Base-by-base conservation (phyloP, 2,888 invertebrate genomes). In the Autographa pulchrina region DNA sequence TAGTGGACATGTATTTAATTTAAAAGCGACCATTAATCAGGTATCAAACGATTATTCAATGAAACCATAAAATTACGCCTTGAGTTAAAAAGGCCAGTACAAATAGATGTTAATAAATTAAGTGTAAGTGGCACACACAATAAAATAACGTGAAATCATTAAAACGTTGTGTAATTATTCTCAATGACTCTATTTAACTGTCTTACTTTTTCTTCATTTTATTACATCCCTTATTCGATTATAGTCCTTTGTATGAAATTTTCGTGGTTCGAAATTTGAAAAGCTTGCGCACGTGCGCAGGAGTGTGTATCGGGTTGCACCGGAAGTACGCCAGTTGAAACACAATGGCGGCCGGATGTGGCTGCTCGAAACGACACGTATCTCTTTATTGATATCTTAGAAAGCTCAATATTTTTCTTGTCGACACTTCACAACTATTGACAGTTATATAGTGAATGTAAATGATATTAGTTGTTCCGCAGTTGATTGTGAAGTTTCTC, bases 271-370 rank as follows among this genome's bases (percentile, higher is more conserved):
- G 86, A 91, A 90, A 90, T 93, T 93, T 92, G 92, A 93, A 94
- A 95, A 94, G 94, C 92, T 91, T 88, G 92, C 95, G 96, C 96
- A 95, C 96, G 96, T 96, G 96, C 95, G 96, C 96, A 92, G 92
- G 95, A 95, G 96, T 94, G 92, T 90, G 92, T 94, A 95, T 96
- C 95, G 95, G 92, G 95, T 96, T 96, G 93, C 94, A 89, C 94
- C 96, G 96, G 96, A 96, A 96, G 93, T 87, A 88, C 86, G 88
- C 89, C 90, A 88, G 92, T 91, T 90, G 92, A 92, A 91, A 92
- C 91, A 96, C 94, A 96, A 96, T 95, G 92, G 92, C 86, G 85
- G 89, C 94, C 94, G 96, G 96, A 96, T 94, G 95, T 95, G 95
- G 95, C 94, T 92, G 92, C 95, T 96, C 90, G 90, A 93, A 93